phyloP scores from a whole-genome alignment of 2,888 invertebrate species.

The Diachrysia chrysitis region DNA sequence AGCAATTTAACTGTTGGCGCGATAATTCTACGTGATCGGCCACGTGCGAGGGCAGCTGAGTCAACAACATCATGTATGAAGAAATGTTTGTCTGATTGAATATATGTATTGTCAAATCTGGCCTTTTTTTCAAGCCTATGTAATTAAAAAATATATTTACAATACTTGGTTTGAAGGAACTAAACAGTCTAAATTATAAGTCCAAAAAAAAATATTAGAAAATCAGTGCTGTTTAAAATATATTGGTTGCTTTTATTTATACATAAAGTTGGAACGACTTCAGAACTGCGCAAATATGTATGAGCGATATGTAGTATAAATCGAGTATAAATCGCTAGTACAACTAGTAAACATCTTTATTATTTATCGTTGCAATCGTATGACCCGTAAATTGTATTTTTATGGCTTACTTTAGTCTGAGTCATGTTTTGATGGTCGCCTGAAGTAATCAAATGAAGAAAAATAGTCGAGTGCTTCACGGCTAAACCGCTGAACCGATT shows the following conservation, averaged over 20 bases:
- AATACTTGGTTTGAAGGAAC: too few relatives aligned
- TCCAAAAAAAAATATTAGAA: background rate
- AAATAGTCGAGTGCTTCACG: conserved; percentile 30
- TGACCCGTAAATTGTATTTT: conserved; percentile 57
- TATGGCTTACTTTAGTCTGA: conserved; percentile 55
- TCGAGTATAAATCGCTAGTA: conserved; percentile 32
- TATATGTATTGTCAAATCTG: conserved; percentile 21
- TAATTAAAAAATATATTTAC: background rate
- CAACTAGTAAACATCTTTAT: conserved; percentile 54
- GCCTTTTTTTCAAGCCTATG: conserved; percentile 14
- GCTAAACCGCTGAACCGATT: too few relatives aligned
- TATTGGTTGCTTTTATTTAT: conserved; percentile 13
- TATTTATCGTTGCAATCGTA: conserved; percentile 55
- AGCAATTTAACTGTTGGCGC: conserved; percentile 51
- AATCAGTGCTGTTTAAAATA: background rate
- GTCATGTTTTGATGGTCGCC: conserved; percentile 48
- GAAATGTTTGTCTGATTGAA: conserved; percentile 34
- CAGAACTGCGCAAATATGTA: conserved; percentile 18
- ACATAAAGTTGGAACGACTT: background rate
- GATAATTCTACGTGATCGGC: conserved; percentile 57
- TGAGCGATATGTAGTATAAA: conserved; percentile 29
- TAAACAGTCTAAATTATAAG: background rate
- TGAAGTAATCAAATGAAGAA: conserved; percentile 38
- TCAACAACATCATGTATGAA: conserved; percentile 59
- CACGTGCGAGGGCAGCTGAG: conserved; percentile 74